These are phyloP conservation scores for Eurystomus gularis DNA, from an alignment of 2,113 vertebrate species.

Conservation along the genomic window DNA sequence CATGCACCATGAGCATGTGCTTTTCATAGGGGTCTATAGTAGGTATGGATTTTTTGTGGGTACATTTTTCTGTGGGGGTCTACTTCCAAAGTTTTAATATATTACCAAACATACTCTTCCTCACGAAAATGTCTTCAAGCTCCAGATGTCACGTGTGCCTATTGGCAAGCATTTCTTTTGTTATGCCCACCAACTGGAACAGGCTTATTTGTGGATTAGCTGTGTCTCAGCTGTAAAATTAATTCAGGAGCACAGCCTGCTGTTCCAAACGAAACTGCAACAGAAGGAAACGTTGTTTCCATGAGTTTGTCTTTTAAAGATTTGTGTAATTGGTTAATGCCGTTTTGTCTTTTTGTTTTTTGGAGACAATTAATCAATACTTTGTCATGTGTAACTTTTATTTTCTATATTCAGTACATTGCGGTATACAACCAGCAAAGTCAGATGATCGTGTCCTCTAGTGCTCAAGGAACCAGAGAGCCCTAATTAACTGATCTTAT, in stretches of 20 bases:
- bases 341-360: conserved; percentile 55
- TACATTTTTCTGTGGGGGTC: neutral
- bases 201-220: conserved; percentile 61
- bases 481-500: conserved; percentile 59
- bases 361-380: conserved; percentile 59
- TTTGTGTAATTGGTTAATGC: conserved; percentile 48
- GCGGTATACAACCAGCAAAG: conserved; percentile 19
- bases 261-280: conserved; percentile 35
- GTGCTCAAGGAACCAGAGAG: conserved; percentile 36
- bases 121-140: neutral
- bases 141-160: conserved; percentile 4
- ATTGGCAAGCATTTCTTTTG: conserved; percentile 56
- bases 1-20: neutral
- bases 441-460: conserved; percentile 25
- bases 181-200: conserved; percentile 25
- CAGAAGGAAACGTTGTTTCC: conserved; percentile 49
- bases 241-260: conserved; percentile 60
- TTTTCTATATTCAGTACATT: conserved; percentile 55
- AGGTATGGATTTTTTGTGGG: neutral
- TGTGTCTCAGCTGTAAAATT: conserved; percentile 59
- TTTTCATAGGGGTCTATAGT: neutral
- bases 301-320: conserved; percentile 15
- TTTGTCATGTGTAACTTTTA: conserved; percentile 57
- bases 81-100: neutral
- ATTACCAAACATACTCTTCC: neutral